A percentile compares a stretch with the other conserved stretches of the same genome.
Conservation (phyloP, 1,140 invertebrate species). For the Oedothorax gibbosus region DNA sequence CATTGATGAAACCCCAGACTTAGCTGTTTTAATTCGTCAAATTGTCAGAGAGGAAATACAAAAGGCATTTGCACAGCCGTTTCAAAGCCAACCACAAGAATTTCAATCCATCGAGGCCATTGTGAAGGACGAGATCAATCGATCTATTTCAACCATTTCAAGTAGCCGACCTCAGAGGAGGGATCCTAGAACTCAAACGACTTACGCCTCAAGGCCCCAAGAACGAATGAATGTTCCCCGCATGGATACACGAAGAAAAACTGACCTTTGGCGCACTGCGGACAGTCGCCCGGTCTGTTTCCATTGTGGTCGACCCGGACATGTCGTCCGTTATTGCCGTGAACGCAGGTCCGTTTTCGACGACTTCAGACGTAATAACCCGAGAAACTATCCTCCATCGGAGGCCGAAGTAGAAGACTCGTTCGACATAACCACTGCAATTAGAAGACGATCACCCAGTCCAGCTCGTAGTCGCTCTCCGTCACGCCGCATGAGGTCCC, state of each 20-base stretch:
- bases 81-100: not conserved
- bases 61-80: not conserved
- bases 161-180: not conserved
- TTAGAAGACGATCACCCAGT: not conserved
- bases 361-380: not conserved
- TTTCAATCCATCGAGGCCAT: not conserved
- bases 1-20: no score
- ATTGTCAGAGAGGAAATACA: not conserved
- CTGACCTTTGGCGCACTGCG: not conserved
- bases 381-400: not conserved
- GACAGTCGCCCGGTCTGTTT: not conserved
- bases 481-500: not conserved
- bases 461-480: conserved; percentile 2
- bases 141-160: not conserved
- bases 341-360: not conserved
- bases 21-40: not conserved
- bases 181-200: not conserved
- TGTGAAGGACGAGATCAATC: not conserved
- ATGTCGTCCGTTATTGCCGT: not conserved
- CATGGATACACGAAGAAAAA: not conserved
- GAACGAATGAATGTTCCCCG: no score
- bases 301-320: not conserved
- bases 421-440: not conserved
- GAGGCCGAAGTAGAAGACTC: not conserved
- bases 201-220: not conserved